Base-by-base conservation (phyloP, 1,140 invertebrate genomes). In the Lethrus apterus region DNA sequence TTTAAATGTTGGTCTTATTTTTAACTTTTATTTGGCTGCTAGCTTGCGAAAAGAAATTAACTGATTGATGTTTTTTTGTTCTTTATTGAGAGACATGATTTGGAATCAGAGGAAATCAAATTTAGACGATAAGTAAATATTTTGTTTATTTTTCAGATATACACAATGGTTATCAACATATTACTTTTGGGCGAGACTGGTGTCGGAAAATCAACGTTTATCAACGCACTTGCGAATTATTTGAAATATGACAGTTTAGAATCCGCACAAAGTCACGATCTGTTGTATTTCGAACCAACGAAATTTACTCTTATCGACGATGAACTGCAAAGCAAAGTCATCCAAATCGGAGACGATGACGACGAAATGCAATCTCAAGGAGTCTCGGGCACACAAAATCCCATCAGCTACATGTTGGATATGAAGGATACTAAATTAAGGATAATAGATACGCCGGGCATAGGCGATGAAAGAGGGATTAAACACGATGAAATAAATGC, bases 201-300 rank as follows among this genome's bases (percentile, higher is more conserved):
- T n/a, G 60, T 59, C 1, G 63, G 63, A 35, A 65, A 65, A 54
- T 65, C 63, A 2, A 65, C 62, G 3, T 63, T 65, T 34, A 62
- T 64, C 9, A 65, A 65, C 44, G 41, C 63, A 3, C 45, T 65
- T 7, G 56, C 53, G 4, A 46, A 46, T 29, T 35, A 46, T 33
- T 26, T 24, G 9, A 46, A 18, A 0, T 46, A 46, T 17, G 7
- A 18, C 9, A 35, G 8, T 2, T 23, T 46, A 24, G 23, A 35
- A 17, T 19, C 21, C 8, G 44, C 44, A 14, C 9, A 2, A 2
- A 34, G 24, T 4, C 18, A 29, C 2, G 13, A 46, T 24, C 19
- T 46, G 18, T 35, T 54, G 1, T 23, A 15, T 9, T 20, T 36
- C 11, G 63, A 64, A 29, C 62, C 63, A 2, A 40, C 52, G 2